Base-by-base conservation (phyloP, 2,888 invertebrate species). In the Sturmia bella region DNA sequence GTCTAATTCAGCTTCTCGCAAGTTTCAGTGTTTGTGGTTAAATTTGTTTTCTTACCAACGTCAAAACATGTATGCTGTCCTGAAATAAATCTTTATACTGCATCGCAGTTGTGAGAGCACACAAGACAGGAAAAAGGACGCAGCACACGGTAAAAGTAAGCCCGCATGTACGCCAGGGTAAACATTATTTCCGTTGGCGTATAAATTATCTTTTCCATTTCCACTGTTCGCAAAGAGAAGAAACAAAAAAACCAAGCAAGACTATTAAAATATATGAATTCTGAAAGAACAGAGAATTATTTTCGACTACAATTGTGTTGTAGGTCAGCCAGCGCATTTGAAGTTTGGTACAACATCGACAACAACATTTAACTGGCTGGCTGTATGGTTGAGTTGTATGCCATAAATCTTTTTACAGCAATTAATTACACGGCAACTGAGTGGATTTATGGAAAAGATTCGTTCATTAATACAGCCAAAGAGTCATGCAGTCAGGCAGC, bases 401-500 rank as follows among this genome's bases (percentile, higher is more conserved):
- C 48, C 41, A 78, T 82, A 82, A 82, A 82, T 82, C 82, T 70
- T 78, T 74, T 74, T 66, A 24, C 43, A 69, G 69, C 70, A 82
- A 82, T 82, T 74, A 82, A 82, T 82, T 78, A 78, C 77, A 82
- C 59, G 48, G 82, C 77, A 74, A 66, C 70, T 59, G 64, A 77
- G 74, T 68, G 78, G 74, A 82, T 74, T 78, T 74, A 74, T 70
- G 74, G 32, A 43, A 69, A 70, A 69, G 52, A 57, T 17, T 13
- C n/a, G 43, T 32, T 3, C 9, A 7, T 32, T 32, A 32, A 15
- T 39, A 50, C 27, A 12, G 1, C 2, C 13, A 64, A 57, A n/a
- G 19, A 56, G 7, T 37, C 17, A 61, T 11, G 13, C 32, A 63
- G 24, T 6, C 24, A 27, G 48, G 39, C 11, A 43, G 3, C n/a